Base-by-base conservation (phyloP, 2,888 invertebrate species). In the Drosophila fungiperda region DNA sequence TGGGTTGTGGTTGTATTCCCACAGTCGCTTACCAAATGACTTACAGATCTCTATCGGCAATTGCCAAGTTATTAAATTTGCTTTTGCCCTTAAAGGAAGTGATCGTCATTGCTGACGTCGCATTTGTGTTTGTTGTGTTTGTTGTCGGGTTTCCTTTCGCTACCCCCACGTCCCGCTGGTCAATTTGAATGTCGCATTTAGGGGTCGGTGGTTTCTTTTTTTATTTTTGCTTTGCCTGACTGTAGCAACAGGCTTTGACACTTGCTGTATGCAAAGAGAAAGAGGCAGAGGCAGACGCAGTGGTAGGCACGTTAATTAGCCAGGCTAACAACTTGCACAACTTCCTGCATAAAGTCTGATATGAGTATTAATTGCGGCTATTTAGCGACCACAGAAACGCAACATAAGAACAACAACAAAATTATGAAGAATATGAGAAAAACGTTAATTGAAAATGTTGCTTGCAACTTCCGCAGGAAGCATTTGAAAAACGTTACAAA, bases 381-480 rank as follows among this genome's bases (percentile, higher is more conserved):
- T 85, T 85, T 87, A 85, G 89, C 87, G 69, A 70, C 82, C 83
- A 68, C 59, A 65, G 71, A 65, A 54, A 76, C 57, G 42, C 23
- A 57, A 26, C 36, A 38, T 20, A 71, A 20, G 35, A 20, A 33
- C 49, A n/a, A 54, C 26, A 49, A 29, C 8, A 26, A 48, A 15
- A 26, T 20, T 11, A 29, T 29, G 7, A 45, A 45, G 45, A 45
- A 23, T 7, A 23, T 2, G 12, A 35, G 35, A 53, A 23, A 29
- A 62, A 53, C 2, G 54, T 63, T 89, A 89, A 84, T 84, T 84
- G 84, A 84, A 89, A 83, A 79, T 72, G 76, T 73, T 71, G 52
- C 79, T 70, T 71, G 52, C 79, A 87, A 89, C 89, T 83, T 84
- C 84, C 84, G 89, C 72, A 73, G 73, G 78, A 85, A 78, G 57